phyloP scores from a whole-genome alignment of 2,113 vertebrate species.

The Dryoscopus gambensis region DNA sequence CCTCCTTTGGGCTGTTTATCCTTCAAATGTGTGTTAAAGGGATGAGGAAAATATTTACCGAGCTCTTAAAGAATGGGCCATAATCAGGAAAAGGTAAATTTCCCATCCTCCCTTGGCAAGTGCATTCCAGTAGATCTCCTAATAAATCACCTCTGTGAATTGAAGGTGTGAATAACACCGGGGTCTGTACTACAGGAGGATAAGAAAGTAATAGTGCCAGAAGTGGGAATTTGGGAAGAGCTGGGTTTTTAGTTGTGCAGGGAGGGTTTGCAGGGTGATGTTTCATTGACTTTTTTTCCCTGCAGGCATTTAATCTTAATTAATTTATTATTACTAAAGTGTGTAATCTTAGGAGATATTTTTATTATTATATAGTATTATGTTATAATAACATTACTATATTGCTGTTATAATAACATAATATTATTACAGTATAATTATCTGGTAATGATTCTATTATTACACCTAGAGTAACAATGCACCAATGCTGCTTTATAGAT shows the following conservation, averaged over 20 bases:
- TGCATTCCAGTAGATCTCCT: background rate
- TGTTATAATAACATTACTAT: background rate
- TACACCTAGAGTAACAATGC: background rate
- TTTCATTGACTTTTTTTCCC: background rate
- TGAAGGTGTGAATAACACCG: background rate
- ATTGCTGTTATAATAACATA: background rate
- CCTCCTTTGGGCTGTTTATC: conserved; percentile 24
- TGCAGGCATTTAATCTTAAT: background rate
- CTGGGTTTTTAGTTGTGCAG: background rate
- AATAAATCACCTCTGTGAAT: background rate
- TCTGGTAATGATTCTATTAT: background rate
- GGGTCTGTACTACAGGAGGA: background rate
- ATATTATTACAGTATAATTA: background rate
- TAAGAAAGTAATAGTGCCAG: background rate
- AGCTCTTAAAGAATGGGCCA: conserved; percentile 16
- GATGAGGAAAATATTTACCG: conserved; percentile 24
- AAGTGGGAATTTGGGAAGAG: background rate
- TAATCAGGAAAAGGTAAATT: conserved; percentile 18
- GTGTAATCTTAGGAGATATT: too few species aligned
- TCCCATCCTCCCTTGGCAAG: background rate
- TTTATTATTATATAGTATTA: background rate
- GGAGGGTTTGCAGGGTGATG: background rate
- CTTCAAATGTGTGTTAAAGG: conserved; percentile 4
- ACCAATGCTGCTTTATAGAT: background rate
- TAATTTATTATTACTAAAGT: background rate